Conservation (phyloP, 2,797 vertebrate species). For the Molossus molossus region DNA sequence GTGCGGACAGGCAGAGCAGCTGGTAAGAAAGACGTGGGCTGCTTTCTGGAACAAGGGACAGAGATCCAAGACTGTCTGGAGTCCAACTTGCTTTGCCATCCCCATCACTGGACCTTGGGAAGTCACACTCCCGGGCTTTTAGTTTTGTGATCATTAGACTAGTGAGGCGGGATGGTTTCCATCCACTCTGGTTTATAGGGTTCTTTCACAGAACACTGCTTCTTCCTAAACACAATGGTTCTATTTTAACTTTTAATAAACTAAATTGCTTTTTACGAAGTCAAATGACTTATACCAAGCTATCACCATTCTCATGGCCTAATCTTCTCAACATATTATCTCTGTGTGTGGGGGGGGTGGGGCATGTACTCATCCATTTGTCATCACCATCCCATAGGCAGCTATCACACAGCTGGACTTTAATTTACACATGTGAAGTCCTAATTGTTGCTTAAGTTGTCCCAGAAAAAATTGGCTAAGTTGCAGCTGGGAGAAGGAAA, state of each 20-base stretch:
- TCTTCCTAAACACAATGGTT: not conserved
- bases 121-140: not conserved
- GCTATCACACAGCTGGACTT: not conserved
- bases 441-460: not conserved
- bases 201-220: not conserved
- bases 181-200: not conserved
- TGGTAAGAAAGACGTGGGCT: not conserved
- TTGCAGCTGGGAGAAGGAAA: not conserved
- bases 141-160: not conserved
- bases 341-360: not conserved
- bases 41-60: not conserved
- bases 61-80: not conserved
- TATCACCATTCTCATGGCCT: not conserved
- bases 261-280: not conserved
- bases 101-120: rapidly evolving
- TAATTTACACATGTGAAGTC: not conserved
- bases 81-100: not conserved
- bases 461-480: not conserved
- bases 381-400: rapidly evolving
- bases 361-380: not conserved
- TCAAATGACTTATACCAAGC: not conserved
- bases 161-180: too few species aligned
- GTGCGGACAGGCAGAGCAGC: not conserved
- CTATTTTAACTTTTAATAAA: not conserved
- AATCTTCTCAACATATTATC: not conserved